Conservation (phyloP, 2,888 invertebrate species). For the Neuroscelio doddi region DNA sequence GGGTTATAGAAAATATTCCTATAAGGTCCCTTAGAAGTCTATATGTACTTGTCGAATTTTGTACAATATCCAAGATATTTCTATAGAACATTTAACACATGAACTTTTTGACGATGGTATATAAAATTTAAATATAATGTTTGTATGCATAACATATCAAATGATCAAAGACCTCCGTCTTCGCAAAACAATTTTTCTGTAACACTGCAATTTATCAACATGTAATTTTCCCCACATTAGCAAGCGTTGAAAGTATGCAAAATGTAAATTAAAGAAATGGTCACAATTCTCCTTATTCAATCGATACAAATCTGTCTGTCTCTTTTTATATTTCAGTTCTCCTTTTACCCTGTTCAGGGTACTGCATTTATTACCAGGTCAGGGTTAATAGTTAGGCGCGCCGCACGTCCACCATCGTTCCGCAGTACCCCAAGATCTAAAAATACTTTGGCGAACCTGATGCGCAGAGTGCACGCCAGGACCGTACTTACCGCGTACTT, state of each 20-base stretch:
- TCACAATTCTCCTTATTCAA: slow-evolving; percentile 35
- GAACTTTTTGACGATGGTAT: no score
- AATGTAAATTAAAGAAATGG: slow-evolving; percentile 18
- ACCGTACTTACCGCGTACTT: slow-evolving; percentile 17
- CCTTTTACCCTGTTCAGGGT: slow-evolving; percentile 29
- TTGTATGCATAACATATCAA: no score
- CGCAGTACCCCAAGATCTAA: slow-evolving; percentile 58
- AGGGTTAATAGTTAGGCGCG: slow-evolving; percentile 68
- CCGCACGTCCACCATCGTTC: slow-evolving; percentile 56
- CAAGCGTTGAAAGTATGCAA: slow-evolving; percentile 1
- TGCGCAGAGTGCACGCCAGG: slow-evolving; percentile 38
- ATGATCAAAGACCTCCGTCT: no score
- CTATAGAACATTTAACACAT: no score
- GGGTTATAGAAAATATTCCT: no score
- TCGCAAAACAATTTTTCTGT: neutral
- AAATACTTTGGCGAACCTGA: slow-evolving; percentile 60
- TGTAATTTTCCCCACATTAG: neutral
- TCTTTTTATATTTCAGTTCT: slow-evolving; percentile 18
- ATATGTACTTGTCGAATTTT: no score
- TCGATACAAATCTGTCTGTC: slow-evolving; percentile 30
- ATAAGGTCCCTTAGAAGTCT: no score
- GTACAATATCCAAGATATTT: no score
- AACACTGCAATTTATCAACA: neutral
- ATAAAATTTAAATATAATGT: no score
- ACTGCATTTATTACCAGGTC: slow-evolving; percentile 68